A percentile compares a stretch with the other conserved stretches of the same genome.
phyloP scores from a whole-genome alignment of 2,888 invertebrate species.

The Amiota mariae region DNA sequence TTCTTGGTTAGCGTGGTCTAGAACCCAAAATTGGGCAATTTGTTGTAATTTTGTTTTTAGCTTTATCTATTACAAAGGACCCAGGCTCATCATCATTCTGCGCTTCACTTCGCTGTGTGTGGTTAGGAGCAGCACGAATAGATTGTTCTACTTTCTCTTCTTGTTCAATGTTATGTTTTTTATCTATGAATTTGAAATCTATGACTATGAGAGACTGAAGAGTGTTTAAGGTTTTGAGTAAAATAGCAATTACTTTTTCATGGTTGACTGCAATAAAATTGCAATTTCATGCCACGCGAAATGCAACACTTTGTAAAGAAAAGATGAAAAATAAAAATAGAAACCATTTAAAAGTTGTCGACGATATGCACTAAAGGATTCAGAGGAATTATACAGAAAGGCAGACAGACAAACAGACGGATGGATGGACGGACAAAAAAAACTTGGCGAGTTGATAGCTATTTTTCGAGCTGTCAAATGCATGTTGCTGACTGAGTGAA shows the following conservation, averaged over 20 bases:
- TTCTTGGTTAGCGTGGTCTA: background rate
- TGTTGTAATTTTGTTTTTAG: slow-evolving; percentile 23
- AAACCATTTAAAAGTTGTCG: slow-evolving; percentile 4
- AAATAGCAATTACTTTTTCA: slow-evolving; percentile 67
- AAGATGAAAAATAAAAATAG: background rate
- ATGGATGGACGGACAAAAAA: slow-evolving; percentile 23
- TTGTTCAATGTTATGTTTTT: background rate
- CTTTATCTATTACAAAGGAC: too few relatives aligned
- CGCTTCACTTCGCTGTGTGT: background rate
- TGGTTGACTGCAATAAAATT: slow-evolving; percentile 65
- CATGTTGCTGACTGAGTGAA: slow-evolving; percentile 40
- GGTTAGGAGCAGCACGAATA: too few relatives aligned
- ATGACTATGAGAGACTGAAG: background rate
- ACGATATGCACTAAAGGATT: too few relatives aligned
- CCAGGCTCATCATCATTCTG: background rate
- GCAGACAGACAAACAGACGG: background rate
- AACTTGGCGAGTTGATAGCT: slow-evolving; percentile 15
- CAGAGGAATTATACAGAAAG: too few relatives aligned
- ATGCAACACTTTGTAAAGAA: background rate
- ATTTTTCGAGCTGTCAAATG: slow-evolving; percentile 53
- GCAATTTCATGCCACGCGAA: slow-evolving; percentile 63
- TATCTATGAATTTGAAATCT: too few relatives aligned
- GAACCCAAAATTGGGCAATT: slow-evolving; percentile 22
- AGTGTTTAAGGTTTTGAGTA: slow-evolving; percentile 37
- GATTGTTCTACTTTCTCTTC: background rate